Conservation (phyloP, 1,140 invertebrate species). For the Diachasmimorpha longicaudata region DNA sequence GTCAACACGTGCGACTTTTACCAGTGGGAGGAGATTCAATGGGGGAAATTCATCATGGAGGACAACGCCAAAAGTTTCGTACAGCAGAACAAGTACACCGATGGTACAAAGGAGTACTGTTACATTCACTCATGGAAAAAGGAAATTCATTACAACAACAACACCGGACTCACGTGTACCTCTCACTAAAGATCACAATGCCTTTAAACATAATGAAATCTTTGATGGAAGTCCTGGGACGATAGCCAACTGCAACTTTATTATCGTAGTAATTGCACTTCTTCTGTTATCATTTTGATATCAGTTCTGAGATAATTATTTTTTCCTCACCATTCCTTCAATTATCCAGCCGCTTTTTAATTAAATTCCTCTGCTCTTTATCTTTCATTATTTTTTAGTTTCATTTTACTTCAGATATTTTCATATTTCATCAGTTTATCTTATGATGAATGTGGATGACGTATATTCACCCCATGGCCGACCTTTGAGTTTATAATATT, state of each 20-base stretch:
- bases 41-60: slow-evolving; percentile 42
- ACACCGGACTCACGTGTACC: slow-evolving; percentile 55
- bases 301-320: background rate
- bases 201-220: slow-evolving; percentile 49
- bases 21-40: slow-evolving; percentile 49
- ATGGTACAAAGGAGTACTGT: slow-evolving; percentile 54
- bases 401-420: background rate
- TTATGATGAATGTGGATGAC: background rate
- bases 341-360: background rate
- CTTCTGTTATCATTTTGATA: background rate
- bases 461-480: background rate
- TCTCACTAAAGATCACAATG: slow-evolving; percentile 51
- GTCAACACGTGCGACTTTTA: slow-evolving; percentile 64
- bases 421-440: background rate
- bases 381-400: background rate
- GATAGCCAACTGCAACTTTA: slow-evolving; percentile 31
- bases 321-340: background rate
- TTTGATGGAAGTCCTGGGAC: slow-evolving; percentile 38
- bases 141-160: slow-evolving; percentile 33
- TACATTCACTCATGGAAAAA: slow-evolving; percentile 44
- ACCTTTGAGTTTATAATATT: background rate
- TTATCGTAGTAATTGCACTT: slow-evolving; percentile 26
- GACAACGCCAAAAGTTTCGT: slow-evolving; percentile 44
- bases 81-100: slow-evolving; percentile 52
- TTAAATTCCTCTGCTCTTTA: background rate